These are phyloP conservation scores for Coregonus suidteri DNA, from an alignment of 2,797 vertebrate species.

Conservation along the genomic window DNA sequence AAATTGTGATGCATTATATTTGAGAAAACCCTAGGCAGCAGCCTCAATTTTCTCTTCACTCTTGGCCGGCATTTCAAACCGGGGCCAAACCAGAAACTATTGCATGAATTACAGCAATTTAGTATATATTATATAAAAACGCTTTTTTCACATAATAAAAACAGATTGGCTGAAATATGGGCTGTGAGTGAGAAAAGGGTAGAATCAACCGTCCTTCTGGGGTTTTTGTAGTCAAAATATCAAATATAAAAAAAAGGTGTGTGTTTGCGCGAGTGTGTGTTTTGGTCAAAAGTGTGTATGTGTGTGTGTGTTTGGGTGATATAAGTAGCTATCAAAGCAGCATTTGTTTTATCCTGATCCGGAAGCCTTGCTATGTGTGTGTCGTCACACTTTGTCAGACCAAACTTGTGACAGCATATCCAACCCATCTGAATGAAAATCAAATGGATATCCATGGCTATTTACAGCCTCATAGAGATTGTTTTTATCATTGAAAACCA, in stretches of 20 bases:
- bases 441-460: neutral
- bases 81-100: constrained; percentile 62
- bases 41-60: constrained; percentile 69
- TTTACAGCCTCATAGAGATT: neutral
- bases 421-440: neutral
- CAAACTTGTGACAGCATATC: constrained; percentile 8
- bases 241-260: neutral
- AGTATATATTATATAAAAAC: constrained; percentile 39
- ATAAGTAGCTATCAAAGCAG: neutral
- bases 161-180: constrained; percentile 30
- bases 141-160: constrained; percentile 47
- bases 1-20: constrained; percentile 64
- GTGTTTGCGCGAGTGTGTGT: neutral
- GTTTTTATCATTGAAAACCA: neutral
- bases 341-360: neutral
- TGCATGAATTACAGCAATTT: constrained; percentile 67
- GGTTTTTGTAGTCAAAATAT: neutral
- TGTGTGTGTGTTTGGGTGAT: neutral
- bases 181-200: neutral
- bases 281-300: neutral
- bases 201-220: constrained; percentile 3
- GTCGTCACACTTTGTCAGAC: neutral
- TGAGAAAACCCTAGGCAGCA: constrained; percentile 58
- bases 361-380: neutral
- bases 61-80: constrained; percentile 50